These are phyloP conservation scores for Cheumatopsyche charites DNA, from an alignment of 1,140 invertebrate genomes.

Conservation along the genomic window DNA sequence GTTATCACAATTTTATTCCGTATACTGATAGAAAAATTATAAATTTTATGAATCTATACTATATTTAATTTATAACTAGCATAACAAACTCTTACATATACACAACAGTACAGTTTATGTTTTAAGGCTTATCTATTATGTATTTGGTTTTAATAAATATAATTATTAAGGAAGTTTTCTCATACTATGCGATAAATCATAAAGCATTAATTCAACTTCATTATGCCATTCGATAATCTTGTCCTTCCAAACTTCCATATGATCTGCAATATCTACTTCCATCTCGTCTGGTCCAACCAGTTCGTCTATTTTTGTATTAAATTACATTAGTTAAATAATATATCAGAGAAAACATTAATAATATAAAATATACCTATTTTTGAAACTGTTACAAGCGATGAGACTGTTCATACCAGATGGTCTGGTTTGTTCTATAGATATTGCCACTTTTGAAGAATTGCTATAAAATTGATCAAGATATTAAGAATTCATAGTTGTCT, in stretches of 20 bases:
- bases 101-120: neutral
- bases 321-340: conserved; percentile 17
- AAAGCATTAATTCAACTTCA: too few relatives aligned
- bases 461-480: conserved; percentile 47
- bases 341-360: neutral
- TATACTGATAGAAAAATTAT: conserved; percentile 10
- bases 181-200: neutral
- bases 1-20: conserved; percentile 16
- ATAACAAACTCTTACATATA: neutral
- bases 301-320: conserved; percentile 19
- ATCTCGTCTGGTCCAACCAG: conserved; percentile 21
- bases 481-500: conserved; percentile 6
- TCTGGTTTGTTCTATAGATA: conserved; percentile 64
- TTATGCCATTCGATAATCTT: conserved; percentile 32
- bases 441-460: conserved; percentile 55
- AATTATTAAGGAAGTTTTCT: too few relatives aligned
- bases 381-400: conserved; percentile 77
- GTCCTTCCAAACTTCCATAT: conserved; percentile 42
- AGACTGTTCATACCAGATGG: conserved; percentile 73
- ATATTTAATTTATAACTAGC: conserved; percentile 10
- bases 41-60: conserved; percentile 2
- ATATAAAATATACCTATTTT: conserved; percentile 61
- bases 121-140: neutral
- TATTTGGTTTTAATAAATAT: too few relatives aligned
- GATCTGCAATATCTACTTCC: conserved; percentile 43